Base-by-base conservation (phyloP, 1,140 invertebrate genomes). In the Centruroides sculpturatus region DNA sequence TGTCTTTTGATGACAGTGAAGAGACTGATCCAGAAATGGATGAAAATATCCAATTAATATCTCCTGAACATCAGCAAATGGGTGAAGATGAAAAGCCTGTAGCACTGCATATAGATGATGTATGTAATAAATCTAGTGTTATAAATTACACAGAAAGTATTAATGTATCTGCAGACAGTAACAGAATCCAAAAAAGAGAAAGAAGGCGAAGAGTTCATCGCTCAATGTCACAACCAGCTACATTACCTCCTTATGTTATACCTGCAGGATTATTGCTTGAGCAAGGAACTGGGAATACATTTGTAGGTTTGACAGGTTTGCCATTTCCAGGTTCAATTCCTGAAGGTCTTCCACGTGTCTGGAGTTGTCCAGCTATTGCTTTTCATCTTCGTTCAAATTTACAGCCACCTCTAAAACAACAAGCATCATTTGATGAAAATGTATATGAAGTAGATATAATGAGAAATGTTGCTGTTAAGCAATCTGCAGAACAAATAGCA, bases 1-100 rank as follows among this genome's bases (percentile, higher is more conserved):
- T 87, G 3, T 89, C 92, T 70, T 92, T 94, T 70, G 89, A 92
- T 71, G 89, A 93, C 71, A 92, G 88, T 0, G 89, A 92, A 60
- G 88, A 90, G 69, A 90, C 88, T 0, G 89, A 93, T 72, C 91
- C 92, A 71, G 88, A 92, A 71, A 57, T 64, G 53, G 63, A 63
- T 13, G 50, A 63, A 35, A 63, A 63, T 54, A 51, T 55, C 13
- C 56, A 59, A 8, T 34, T 57, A 3, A 62, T 46, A 10, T 63
- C 59, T 11, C 53, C 59, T 23, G 59, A 61, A 47, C 59, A 57
- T 55, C 11, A 36, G 41, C 41, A 41, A 41, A 41, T 8, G 5
- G 41, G 5, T 41, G 41, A 41, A 41, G 41, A 41, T 41, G 41
- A 41, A 41, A 41, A 41, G 8, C 41, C 0, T 41, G 5, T 41